phyloP scores from a whole-genome alignment of 1,140 invertebrate genomes.

The Leptoteleia sp. region DNA sequence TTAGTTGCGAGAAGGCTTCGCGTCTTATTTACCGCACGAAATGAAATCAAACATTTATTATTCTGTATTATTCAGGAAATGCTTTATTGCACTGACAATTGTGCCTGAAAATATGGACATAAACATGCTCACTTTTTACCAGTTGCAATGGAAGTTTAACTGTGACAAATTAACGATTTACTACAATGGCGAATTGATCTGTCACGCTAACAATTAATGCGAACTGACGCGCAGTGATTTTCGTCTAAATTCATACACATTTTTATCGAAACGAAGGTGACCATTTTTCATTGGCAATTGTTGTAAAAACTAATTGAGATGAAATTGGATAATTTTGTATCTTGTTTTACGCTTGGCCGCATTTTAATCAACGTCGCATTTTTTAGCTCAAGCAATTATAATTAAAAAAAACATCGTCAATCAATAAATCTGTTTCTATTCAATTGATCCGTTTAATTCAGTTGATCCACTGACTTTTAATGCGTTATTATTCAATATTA shows the following conservation, averaged over 20 bases:
- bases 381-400: too few relatives aligned
- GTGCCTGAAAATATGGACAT: conserved; percentile 1
- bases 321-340: too few relatives aligned
- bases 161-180: conserved; percentile 40
- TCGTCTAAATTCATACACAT: conserved; percentile 11
- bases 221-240: conserved; percentile 3
- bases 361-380: too few relatives aligned
- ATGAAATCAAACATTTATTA: neutral
- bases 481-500: too few relatives aligned
- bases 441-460: too few relatives aligned
- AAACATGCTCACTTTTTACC: conserved; percentile 29
- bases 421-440: too few relatives aligned
- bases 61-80: conserved; percentile 8
- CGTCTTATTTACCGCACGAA: neutral
- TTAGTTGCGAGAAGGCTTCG: too few relatives aligned
- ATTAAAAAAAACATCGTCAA: too few relatives aligned
- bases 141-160: conserved; percentile 20
- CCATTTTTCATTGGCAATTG: conserved; percentile 12
- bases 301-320: conserved; percentile 4
- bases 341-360: too few relatives aligned
- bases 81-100: neutral
- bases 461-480: too few relatives aligned
- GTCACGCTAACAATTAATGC: conserved; percentile 25
- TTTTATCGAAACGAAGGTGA: conserved; percentile 16
- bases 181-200: conserved; percentile 33